A percentile compares a stretch with the other conserved stretches of the same genome.
Conservation (phyloP, 2,797 vertebrate genomes). For the Labeo calbasu region DNA sequence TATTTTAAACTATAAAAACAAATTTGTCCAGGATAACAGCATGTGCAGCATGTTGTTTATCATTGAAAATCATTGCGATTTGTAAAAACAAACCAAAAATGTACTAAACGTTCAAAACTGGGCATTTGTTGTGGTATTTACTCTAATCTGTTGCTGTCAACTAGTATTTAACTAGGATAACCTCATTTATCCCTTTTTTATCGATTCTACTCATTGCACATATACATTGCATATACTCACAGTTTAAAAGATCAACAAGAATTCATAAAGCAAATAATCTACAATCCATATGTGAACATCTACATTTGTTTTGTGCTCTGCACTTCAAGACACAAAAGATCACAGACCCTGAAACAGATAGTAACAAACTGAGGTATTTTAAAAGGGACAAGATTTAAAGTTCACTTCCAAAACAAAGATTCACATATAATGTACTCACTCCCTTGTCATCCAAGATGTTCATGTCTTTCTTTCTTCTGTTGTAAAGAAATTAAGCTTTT, state of each 20-base stretch:
- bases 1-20: neutral
- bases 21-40: neutral
- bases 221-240: neutral
- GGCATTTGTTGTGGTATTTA: neutral
- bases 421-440: no score
- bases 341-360: slow-evolving; percentile 41
- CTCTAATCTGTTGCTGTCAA: neutral
- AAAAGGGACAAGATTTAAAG: neutral
- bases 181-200: neutral
- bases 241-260: neutral
- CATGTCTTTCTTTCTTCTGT: no score
- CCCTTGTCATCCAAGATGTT: no score
- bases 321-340: slow-evolving; percentile 33
- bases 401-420: no score
- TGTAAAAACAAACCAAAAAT: neutral
- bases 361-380: slow-evolving; percentile 42
- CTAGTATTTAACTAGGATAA: neutral
- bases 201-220: neutral
- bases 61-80: neutral
- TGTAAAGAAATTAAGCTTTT: no score
- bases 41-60: neutral
- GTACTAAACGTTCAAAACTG: neutral
- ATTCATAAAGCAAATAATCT: neutral
- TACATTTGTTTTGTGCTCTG: slow-evolving; percentile 26
- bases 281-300: neutral